Base-by-base conservation (phyloP, 2,888 invertebrate genomes). In the Cataglyphis altisquamis region DNA sequence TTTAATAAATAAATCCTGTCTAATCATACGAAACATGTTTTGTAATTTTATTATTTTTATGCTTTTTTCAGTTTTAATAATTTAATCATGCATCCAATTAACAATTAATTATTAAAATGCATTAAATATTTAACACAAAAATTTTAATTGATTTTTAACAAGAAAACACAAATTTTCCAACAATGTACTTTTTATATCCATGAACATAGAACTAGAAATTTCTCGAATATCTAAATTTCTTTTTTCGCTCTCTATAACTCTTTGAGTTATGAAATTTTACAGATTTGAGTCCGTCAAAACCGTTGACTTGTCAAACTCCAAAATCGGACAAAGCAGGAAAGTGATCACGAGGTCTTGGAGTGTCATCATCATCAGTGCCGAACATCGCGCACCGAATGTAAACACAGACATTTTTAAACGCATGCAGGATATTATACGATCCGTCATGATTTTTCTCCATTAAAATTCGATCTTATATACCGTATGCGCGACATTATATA, bases 391-490 rank as follows among this genome's bases (percentile, higher is more conserved):
- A 36, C 32, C 32, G 63, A 18, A 10, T 18, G 8, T 21, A 25
- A 52, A 48, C 45, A 10, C 8, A 52, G 18, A 48, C 18, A 55
- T 66, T 52, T 64, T 6, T 6, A 48, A 15, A n/a, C 25, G 21
- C 18, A 60, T n/a, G 6, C 18, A 18, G 29, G 3, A 75, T 18
- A 29, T 67, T n/a, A 29, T 8, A 32, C 62, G 9, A 70, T 25
- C 15, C 57, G 21, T 41, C 9, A 36, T 70, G 25, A 60, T 60
- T 80, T 60, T 57, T 9, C 39, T 10, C 39, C 9, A 72, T 72
- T 45, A 29, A 78, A 45, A 36, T 72, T 60, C 72, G 48, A 36
- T 25, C 21, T 60, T 39, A 48, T n/a, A 45, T 18, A 15, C n/a
- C 15, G 39, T 8, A 39, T 6, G 25, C 25, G 32, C 32, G 9